Conservation (phyloP, 2,888 invertebrate species). For the Diaperis boleti region DNA sequence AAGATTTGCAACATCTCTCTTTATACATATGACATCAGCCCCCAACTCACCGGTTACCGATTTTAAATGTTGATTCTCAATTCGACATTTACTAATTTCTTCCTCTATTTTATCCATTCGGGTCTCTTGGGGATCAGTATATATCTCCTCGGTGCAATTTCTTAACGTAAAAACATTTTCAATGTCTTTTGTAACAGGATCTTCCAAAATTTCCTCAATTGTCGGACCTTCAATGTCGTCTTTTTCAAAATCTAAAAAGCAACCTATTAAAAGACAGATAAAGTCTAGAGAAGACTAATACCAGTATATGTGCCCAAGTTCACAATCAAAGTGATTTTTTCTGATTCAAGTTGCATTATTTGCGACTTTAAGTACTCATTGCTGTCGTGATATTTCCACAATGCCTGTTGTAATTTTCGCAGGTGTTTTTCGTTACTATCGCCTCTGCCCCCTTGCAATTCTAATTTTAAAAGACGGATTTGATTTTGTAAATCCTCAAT, state of each 20-base stretch:
- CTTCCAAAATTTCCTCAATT: too few relatives aligned
- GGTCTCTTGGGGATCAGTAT: not conserved
- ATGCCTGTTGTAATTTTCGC: slow-evolving; percentile 37
- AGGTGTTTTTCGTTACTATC: not conserved
- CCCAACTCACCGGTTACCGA: slow-evolving; percentile 4
- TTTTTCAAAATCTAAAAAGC: not conserved
- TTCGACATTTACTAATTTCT: slow-evolving; percentile 5
- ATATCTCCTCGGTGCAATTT: not conserved
- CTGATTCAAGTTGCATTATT: slow-evolving; percentile 46
- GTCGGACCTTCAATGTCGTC: too few relatives aligned
- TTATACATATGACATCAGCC: slow-evolving; percentile 7
- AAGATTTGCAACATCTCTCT: not conserved
- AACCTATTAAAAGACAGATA: not conserved
- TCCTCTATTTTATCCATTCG: slow-evolving; percentile 10
- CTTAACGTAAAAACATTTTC: too few relatives aligned
- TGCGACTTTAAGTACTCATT: slow-evolving; percentile 43
- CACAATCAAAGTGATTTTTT: slow-evolving; percentile 45
- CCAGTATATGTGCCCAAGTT: slow-evolving; percentile 23
- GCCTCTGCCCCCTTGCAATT: slow-evolving; percentile 1
- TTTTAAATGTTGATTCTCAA: slow-evolving; percentile 8
- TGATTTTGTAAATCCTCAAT: slow-evolving; percentile 10
- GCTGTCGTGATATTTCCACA: slow-evolving; percentile 44
- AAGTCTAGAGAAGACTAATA: not conserved
- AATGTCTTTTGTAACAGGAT: too few relatives aligned
- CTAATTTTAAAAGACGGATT: slow-evolving; percentile 40